These are phyloP conservation scores for Melanotaenia nigrans DNA, from an alignment of 2,797 vertebrate genomes.

Conservation along the genomic window DNA sequence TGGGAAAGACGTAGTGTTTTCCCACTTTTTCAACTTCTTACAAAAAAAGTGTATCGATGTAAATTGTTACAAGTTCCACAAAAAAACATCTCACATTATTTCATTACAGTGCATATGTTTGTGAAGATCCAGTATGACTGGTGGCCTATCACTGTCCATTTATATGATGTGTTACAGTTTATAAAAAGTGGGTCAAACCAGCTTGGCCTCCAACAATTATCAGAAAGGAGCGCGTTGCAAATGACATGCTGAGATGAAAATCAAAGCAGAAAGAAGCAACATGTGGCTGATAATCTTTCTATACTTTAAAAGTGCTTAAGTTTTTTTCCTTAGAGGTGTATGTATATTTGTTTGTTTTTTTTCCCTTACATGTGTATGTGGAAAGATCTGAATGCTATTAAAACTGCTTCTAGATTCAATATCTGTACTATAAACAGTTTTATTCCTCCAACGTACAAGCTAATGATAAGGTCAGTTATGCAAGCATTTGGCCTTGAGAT, in stretches of 20 bases:
- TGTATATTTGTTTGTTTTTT: background rate
- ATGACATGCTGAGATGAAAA: background rate
- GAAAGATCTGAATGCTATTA: background rate
- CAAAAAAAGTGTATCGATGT: background rate
- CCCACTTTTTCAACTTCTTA: background rate
- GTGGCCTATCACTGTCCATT: too few species aligned
- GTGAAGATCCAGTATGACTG: too few species aligned
- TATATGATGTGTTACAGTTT: background rate
- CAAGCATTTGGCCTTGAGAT: conserved; percentile 5
- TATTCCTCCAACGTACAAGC: background rate
- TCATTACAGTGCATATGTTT: background rate
- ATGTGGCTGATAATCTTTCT: background rate
- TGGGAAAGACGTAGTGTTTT: background rate
- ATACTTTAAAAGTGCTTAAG: too few species aligned
- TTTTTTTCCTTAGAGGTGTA: too few species aligned
- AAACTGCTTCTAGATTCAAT: background rate
- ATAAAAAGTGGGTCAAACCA: background rate
- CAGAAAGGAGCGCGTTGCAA: too few species aligned
- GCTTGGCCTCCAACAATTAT: background rate
- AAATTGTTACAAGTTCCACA: background rate
- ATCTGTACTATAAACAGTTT: background rate
- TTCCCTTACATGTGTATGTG: background rate
- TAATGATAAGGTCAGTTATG: background rate
- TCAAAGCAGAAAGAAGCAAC: background rate
- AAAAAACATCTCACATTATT: background rate